Base-by-base conservation (phyloP, 2,888 invertebrate genomes). In the Luperina nickerlii region DNA sequence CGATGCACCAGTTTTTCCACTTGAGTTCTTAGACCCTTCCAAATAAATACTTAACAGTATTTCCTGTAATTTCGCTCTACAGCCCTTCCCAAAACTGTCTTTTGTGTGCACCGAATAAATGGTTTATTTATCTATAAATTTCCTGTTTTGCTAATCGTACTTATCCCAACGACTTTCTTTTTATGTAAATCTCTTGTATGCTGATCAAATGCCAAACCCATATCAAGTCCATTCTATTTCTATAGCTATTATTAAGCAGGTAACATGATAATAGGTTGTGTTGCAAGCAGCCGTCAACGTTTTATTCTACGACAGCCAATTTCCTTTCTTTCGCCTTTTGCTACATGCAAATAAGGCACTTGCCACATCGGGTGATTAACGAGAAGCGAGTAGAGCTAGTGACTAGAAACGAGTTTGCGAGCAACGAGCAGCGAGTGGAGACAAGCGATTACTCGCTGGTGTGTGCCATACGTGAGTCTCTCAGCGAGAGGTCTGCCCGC, bases 231-330 rank as follows among this genome's bases (percentile, higher is more conserved):
- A 27, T 54, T 54, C 45, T 72, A 80, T 79, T 66, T 70, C 54
- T 45, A 20, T 42, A 9, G 27, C 79, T 27, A 45, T 57, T 63
- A 15, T 63, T 38, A 54, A 24, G 51, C 63, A 85, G 24, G 57
- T 38, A 74, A 57, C 42, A 18, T 67, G 66, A 32, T 74, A 73
- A 57, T 71, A 63, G 62, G 24, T 32, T 11, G n/a, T 74, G 51
- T 76, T 74, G 82, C 42, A 57, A 62, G 60, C 13, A 69, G 24
- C 74, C 24, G 76, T 83, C 72, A 67, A 32, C 69, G 72, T 42
- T 48, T 65, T 78, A 62, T 75, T 48, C 24, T 11, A 6, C 11
- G 84, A 82, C 88, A 84, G 66, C 65, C 74, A 86, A 87, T 87
- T 87, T 87, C 87, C 87, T 76, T 13, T 24, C 62, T 60, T 57